phyloP scores from a whole-genome alignment of 1,140 invertebrate genomes.

The Drosophila lacertosa region DNA sequence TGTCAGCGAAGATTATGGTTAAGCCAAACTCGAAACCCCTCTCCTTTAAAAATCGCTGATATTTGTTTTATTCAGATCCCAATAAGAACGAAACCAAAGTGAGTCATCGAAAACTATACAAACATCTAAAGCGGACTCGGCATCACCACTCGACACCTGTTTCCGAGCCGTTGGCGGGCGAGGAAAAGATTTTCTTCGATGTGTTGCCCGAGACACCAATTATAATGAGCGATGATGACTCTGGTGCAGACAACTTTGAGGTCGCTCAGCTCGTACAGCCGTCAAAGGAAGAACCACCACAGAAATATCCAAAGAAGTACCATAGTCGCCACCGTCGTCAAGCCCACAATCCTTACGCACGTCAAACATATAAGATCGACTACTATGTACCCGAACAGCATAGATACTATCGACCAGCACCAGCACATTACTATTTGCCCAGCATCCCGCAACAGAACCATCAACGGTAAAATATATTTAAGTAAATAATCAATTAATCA shows the following conservation, averaged over 20 bases:
- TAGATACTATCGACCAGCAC: background rate
- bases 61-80: slow-evolving; percentile 34
- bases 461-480: slow-evolving; percentile 14
- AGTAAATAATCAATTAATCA: background rate
- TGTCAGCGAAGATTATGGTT: slow-evolving; percentile 77
- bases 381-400: slow-evolving; percentile 12
- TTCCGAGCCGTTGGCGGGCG: background rate
- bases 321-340: slow-evolving; percentile 62
- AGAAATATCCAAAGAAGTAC: slow-evolving; percentile 69
- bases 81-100: slow-evolving; percentile 47
- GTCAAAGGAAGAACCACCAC: slow-evolving; percentile 39
- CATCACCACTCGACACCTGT: slow-evolving; percentile 36
- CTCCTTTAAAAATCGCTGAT: background rate
- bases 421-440: slow-evolving; percentile 35
- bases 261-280: slow-evolving; percentile 45
- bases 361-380: background rate
- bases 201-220: slow-evolving; percentile 63
- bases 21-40: background rate
- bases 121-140: slow-evolving; percentile 22
- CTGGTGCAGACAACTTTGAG: slow-evolving; percentile 22
- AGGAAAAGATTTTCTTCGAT: slow-evolving; percentile 68
- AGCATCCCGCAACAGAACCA: background rate
- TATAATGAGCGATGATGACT: slow-evolving; percentile 41
- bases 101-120: slow-evolving; percentile 21
- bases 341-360: slow-evolving; percentile 4